Evolutionary conservation across 2,113 vertebrate genomes (phyloP).

Genomic region (Vombatus ursinus): DNA sequence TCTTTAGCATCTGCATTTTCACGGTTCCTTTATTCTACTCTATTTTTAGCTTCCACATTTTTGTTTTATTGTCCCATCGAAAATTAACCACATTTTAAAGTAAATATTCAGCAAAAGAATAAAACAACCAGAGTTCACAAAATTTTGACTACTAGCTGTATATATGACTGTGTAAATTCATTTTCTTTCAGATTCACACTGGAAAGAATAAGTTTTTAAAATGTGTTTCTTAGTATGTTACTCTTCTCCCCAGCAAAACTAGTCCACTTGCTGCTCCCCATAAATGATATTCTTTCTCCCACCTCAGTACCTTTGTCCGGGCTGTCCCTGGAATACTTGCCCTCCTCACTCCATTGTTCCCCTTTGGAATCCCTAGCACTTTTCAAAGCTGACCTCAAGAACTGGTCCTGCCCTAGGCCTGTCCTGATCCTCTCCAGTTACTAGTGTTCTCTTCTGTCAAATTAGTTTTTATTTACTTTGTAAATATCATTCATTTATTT

Average conservation of each 20-base stretch:
- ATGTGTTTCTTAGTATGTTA: not conserved
- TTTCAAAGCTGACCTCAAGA: not conserved
- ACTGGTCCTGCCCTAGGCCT: not conserved
- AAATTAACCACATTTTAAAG: not conserved
- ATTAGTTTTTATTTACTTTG: not conserved
- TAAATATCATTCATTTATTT: not conserved
- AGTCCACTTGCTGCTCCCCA: not conserved
- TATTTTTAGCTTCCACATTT: conserved; percentile 16
- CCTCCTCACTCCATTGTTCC: not conserved
- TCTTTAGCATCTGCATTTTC: conserved; percentile 27
- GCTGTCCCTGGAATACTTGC: not conserved
- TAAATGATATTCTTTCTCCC: not conserved
- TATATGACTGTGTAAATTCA: not conserved
- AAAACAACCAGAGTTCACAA: not conserved
- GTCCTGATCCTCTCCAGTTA: not conserved
- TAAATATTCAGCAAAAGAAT: not conserved
- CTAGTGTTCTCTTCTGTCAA: not conserved
- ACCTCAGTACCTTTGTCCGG: not conserved
- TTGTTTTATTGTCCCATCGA: not conserved
- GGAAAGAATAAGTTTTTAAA: not conserved
- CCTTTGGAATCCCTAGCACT: not conserved
- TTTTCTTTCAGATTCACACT: not conserved
- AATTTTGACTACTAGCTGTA: not conserved
- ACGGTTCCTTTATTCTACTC: conserved; percentile 10
- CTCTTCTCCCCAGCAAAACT: not conserved